Evolutionary conservation across 2,797 vertebrate species (phyloP), one percentile per base, ranked within the genome.

Genomic region (Sitta carolinensis): DNA sequence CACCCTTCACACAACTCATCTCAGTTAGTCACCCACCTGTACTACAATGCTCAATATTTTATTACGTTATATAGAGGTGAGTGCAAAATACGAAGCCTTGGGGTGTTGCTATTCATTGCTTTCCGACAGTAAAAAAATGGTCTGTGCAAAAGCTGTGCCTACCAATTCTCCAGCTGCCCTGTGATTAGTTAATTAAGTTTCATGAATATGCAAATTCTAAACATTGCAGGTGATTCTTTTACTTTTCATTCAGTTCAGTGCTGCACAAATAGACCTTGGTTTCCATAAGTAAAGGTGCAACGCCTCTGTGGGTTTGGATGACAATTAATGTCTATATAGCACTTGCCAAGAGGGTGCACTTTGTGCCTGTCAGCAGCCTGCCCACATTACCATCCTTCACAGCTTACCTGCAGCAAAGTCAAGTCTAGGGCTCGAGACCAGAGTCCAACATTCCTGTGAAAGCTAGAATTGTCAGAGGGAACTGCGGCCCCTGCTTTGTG

Each of bases 21-120:
- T 68, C 78, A 90, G 85, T 92, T 92, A 94, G 72, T 90, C 72
- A 84, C 54, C 59, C 79, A 92, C 77, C 72, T 91, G 77, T 86
- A 80, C 11, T 45, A 84, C 43, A 84, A 63, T 2, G 0, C 1
- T 4, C 21, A 78, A 59, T 74, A 79, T 69, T 50, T 74, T 93
- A 88, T 89, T 94, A 69, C 2, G 3, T 69, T 67, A 36, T 59
- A 57, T 66, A 80, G 81, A 94, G 29, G 10, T 23, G 2, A 91
- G 38, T 63, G 43, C 84, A 81, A 94, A 95, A 80, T 83, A 45
- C 1, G 47, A 94, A 89, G 92, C 69, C 90, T 86, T 89, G 61
- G 25, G 67, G 10, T 87, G 68, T 70, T 93, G 76, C 38, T 0
- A 0, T 77, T 89, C 73, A 76, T 77, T 50, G 55, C 22, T 76